Evolutionary conservation across 2,888 invertebrate genomes (phyloP).

Genomic region (Eurytoma adleriae): DNA sequence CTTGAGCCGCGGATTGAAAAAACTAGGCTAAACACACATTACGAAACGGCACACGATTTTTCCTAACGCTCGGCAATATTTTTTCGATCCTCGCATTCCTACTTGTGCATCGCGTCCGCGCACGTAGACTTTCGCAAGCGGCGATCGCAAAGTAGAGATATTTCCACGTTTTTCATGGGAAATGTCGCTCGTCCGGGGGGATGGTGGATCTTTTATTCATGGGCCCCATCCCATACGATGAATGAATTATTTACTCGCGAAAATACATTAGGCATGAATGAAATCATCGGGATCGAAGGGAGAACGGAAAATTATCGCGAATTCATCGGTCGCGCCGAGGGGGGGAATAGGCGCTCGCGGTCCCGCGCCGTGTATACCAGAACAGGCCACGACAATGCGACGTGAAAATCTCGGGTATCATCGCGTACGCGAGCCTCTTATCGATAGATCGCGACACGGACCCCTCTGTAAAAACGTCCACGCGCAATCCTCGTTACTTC

Average conservation of each 20-base stretch:
- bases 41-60: not conserved
- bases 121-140: not conserved
- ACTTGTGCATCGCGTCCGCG: not conserved
- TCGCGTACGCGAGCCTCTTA: not conserved
- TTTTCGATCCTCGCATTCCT: not conserved
- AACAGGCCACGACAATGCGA: slow-evolving; percentile 4
- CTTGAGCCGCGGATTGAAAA: not conserved
- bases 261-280: slow-evolving; percentile 56
- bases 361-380: not conserved
- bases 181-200: slow-evolving; percentile 19
- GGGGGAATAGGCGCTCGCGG: not conserved
- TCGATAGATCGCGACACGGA: not conserved
- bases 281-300: slow-evolving; percentile 14
- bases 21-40: not conserved
- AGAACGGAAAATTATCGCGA: slow-evolving; percentile 50
- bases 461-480: no score
- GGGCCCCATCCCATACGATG: slow-evolving; percentile 28
- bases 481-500: no score
- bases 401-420: not conserved
- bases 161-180: slow-evolving; percentile 31
- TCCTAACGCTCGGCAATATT: not conserved
- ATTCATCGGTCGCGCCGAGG: slow-evolving; percentile 28
- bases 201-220: slow-evolving; percentile 56
- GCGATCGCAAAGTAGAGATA: slow-evolving; percentile 44
- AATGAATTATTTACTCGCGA: slow-evolving; percentile 56